phyloP scores from a whole-genome alignment of 2,797 vertebrate species.

The Artibeus jamaicensis region DNA sequence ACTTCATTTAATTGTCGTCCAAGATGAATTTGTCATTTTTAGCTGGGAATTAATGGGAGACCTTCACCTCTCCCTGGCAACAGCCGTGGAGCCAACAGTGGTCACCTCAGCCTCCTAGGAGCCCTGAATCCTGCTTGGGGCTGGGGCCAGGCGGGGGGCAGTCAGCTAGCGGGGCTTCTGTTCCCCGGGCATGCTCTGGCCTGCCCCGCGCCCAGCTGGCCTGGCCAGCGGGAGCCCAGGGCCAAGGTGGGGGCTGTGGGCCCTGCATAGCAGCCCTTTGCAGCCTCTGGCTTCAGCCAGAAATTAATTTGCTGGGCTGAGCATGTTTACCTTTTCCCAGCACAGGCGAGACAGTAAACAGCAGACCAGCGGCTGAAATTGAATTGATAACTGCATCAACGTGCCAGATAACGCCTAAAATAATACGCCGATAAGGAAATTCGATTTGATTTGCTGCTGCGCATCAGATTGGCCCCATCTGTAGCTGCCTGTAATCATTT shows the following conservation, averaged over 20 bases:
- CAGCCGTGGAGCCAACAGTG: constrained; percentile 70
- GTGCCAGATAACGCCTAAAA: constrained; percentile 97
- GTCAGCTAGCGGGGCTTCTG: not conserved
- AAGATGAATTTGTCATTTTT: constrained; percentile 92
- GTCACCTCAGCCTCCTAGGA: constrained; percentile 77
- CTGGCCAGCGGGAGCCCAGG: not conserved
- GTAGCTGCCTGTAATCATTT: constrained; percentile 86
- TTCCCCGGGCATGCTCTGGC: constrained; percentile 9
- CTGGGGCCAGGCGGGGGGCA: not conserved
- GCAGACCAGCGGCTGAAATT: constrained; percentile 92
- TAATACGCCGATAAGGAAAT: constrained; percentile 98
- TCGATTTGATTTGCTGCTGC: constrained; percentile 93
- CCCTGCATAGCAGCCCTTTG: constrained; percentile 11
- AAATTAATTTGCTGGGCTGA: constrained; percentile 86
- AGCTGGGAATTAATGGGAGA: constrained; percentile 90
- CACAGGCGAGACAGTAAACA: constrained; percentile 95
- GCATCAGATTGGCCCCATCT: constrained; percentile 88
- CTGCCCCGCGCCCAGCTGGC: not conserved
- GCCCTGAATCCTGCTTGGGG: constrained; percentile 39
- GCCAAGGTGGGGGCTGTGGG: constrained; percentile 21
- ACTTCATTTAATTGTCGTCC: constrained; percentile 91
- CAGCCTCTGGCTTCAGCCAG: constrained; percentile 76
- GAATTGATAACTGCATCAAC: constrained; percentile 98
- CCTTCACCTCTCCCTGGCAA: constrained; percentile 89
- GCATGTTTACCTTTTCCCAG: constrained; percentile 87